Percentiles rank a stretch among this genome's conserved stretches.
Conservation (phyloP, 2,797 vertebrate genomes). For the Manis javanica region DNA sequence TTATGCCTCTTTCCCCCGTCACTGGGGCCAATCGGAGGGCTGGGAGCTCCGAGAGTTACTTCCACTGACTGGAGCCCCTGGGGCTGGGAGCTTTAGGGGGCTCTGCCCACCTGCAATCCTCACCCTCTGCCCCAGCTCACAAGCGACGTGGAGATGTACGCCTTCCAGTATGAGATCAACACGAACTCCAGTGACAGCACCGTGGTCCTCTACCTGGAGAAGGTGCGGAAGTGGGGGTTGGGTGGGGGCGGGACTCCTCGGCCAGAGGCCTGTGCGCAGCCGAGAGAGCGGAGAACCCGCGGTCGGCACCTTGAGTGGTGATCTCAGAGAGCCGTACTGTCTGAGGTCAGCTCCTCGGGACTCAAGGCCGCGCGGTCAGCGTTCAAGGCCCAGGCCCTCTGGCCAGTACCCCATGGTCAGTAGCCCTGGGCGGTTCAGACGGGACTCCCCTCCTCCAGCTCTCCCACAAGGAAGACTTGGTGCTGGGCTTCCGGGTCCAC, state of each 20-base stretch:
- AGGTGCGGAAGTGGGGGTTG: constrained; percentile 33
- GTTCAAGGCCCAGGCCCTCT: not conserved
- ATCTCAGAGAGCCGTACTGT: not conserved
- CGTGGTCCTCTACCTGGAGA: constrained; percentile 64
- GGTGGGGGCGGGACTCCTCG: too few relatives aligned
- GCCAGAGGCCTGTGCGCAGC: not conserved
- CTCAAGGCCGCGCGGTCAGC: not conserved
- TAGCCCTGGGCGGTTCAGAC: not conserved
- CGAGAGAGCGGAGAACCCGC: not conserved
- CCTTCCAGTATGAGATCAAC: constrained; percentile 71
- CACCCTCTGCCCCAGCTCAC: constrained; percentile 61
- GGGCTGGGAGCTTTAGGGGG: not conserved
- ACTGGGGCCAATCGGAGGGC: not conserved
- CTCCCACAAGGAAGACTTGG: constrained; percentile 16
- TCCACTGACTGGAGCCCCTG: not conserved
- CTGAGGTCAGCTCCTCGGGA: not conserved
- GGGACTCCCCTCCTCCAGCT: not conserved
- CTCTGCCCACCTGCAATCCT: not conserved
- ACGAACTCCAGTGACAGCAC: constrained; percentile 27
- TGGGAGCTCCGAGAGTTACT: not conserved
- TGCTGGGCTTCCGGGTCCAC: constrained; percentile 65
- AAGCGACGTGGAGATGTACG: constrained; percentile 48
- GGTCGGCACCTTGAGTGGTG: not conserved
- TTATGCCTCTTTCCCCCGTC: not conserved
- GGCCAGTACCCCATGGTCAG: not conserved